Conservation (phyloP, 2,113 vertebrate genomes). For the Antechinus flavipes region DNA sequence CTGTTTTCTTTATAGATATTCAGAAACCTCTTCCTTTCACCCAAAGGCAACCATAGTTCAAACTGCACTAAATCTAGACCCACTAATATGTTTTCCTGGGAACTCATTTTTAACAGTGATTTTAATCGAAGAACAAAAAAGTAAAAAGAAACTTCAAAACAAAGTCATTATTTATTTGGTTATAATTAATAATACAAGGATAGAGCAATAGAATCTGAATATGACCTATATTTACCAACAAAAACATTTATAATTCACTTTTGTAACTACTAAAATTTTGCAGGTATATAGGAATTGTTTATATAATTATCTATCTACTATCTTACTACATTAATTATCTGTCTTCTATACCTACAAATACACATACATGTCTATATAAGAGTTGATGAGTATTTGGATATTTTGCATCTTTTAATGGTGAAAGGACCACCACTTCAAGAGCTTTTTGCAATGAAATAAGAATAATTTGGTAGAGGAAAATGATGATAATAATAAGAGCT, state of each 20-base stretch:
- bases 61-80: constrained; percentile 18
- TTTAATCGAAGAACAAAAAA: not conserved
- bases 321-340: no score
- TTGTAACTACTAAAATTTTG: not conserved
- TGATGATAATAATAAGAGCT: not conserved
- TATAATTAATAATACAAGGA: constrained; percentile 36
- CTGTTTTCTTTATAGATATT: not conserved
- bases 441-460: constrained; percentile 47
- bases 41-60: constrained; percentile 3
- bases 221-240: not conserved
- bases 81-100: not conserved
- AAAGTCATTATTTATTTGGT: not conserved
- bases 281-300: not conserved
- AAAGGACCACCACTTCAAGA: constrained; percentile 49
- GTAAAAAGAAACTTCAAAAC: not conserved
- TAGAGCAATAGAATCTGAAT: constrained; percentile 3
- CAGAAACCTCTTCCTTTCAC: constrained; percentile 8
- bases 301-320: not conserved
- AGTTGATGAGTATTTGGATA: not conserved
- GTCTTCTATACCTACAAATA: not conserved
- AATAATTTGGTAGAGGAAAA: constrained; percentile 24
- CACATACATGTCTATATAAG: not conserved
- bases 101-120: not conserved
- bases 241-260: not conserved
- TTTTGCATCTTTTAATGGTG: constrained; percentile 39